Percentiles rank a stretch among this genome's conserved stretches.
Evolutionary conservation across 2,888 invertebrate species (phyloP).

Genomic region (Conops quadrifasciatus): DNA sequence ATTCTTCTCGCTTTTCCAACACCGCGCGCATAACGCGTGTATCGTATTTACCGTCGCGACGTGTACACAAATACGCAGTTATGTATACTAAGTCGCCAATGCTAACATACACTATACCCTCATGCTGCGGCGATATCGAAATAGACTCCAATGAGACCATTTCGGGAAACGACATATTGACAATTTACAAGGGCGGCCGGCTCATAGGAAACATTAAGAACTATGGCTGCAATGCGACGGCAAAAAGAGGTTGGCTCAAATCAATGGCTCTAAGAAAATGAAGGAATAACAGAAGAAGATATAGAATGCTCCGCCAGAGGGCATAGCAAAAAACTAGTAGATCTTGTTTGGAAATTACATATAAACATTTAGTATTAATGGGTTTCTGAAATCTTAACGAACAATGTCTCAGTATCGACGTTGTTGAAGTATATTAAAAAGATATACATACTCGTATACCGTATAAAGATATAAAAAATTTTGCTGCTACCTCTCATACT

Average conservation of each 20-base stretch:
- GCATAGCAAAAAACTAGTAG: too few species aligned
- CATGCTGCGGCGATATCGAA: conserved; percentile 57
- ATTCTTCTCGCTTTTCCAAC: conserved; percentile 18
- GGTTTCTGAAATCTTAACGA: too few species aligned
- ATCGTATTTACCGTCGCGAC: neutral
- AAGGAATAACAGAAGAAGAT: too few species aligned
- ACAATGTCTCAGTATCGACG: too few species aligned
- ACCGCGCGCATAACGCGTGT: too few species aligned
- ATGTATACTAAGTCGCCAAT: conserved; percentile 47
- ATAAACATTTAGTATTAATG: too few species aligned
- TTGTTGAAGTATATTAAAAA: too few species aligned
- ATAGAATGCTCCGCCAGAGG: too few species aligned
- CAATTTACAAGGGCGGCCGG: conserved; percentile 54
- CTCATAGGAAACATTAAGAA: conserved; percentile 59
- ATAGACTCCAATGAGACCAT: conserved; percentile 58
- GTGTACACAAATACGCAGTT: conserved; percentile 5
- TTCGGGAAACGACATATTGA: conserved; percentile 57
- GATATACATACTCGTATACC: too few species aligned
- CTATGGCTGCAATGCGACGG: conserved; percentile 51
- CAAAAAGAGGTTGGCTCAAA: conserved; percentile 51
- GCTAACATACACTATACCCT: conserved; percentile 47
- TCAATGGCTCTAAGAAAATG: neutral
- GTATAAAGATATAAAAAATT: too few species aligned
- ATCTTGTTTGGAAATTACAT: too few species aligned
- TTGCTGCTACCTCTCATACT: too few species aligned